Evolutionary conservation across 2,797 vertebrate genomes (phyloP).

Genomic region (Dallia pectoralis): DNA sequence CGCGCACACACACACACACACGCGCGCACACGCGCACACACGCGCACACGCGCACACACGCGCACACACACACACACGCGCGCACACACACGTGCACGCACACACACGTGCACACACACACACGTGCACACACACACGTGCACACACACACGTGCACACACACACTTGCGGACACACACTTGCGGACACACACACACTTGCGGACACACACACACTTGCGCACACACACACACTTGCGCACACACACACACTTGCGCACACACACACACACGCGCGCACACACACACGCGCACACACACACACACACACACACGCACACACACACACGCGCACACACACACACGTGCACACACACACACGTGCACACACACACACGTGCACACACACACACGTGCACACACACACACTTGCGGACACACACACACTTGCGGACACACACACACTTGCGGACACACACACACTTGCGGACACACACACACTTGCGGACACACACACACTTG

Average conservation of each 20-base stretch:
- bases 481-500: not conserved
- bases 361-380: not conserved
- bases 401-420: conserved; percentile 3
- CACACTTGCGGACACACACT: not conserved
- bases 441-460: not conserved
- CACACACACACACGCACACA: too few relatives aligned
- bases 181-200: not conserved
- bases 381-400: not conserved
- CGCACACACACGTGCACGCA: not conserved
- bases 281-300: too few relatives aligned
- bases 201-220: not conserved
- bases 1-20: not conserved
- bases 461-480: too few relatives aligned
- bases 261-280: not conserved
- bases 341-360: not conserved
- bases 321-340: not conserved
- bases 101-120: too few relatives aligned
- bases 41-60: not conserved
- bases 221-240: not conserved
- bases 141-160: not conserved
- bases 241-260: not conserved
- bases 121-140: not conserved
- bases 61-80: not conserved
- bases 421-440: not conserved
- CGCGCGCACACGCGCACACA: too few relatives aligned